These are phyloP conservation scores for Musca domestica DNA, from an alignment of 1,140 invertebrate species.

Conservation along the genomic window DNA sequence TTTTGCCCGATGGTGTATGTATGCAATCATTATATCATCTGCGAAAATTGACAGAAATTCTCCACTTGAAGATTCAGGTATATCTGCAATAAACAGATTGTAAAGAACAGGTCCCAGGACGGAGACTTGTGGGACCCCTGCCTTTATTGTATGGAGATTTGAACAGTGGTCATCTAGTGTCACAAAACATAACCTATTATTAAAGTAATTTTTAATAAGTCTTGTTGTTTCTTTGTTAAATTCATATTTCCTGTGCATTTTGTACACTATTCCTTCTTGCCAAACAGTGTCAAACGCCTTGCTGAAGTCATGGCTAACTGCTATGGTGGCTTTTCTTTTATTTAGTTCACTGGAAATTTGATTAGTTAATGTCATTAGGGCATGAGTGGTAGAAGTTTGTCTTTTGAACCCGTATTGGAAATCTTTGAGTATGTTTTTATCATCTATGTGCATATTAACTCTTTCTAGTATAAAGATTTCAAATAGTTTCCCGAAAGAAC, in stretches of 20 bases:
- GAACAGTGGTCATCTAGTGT: neutral
- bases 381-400: neutral
- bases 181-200: neutral
- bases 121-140: constrained; percentile 1
- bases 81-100: neutral
- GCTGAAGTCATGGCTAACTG: neutral
- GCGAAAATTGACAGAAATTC: neutral
- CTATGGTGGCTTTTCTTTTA: neutral
- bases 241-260: neutral
- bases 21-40: neutral
- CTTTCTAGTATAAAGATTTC: neutral
- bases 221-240: neutral
- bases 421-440: neutral
- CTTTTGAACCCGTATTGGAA: neutral
- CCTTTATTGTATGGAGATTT: neutral
- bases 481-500: too few relatives aligned
- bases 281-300: constrained; percentile 8
- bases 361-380: neutral
- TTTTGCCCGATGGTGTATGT: neutral
- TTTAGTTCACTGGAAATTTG: neutral
- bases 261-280: neutral
- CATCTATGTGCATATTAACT: neutral
- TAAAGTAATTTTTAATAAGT: neutral
- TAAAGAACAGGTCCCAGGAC: neutral
- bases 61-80: neutral